phyloP scores from a whole-genome alignment of 1,140 invertebrate genomes.

The Leptinotarsa texana region DNA sequence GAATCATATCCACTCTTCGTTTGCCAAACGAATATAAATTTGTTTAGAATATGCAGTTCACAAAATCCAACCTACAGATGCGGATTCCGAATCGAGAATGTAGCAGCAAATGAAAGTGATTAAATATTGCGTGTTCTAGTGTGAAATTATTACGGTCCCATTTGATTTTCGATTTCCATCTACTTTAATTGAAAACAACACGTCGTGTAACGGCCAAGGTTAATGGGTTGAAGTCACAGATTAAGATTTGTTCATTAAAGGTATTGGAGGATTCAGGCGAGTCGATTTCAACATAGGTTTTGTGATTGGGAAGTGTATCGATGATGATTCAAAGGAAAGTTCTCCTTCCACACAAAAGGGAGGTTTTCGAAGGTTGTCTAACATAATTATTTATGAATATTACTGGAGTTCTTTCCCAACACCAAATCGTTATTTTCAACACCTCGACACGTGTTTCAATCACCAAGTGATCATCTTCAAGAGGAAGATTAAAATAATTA shows the following conservation, averaged over 20 bases:
- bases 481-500: no score
- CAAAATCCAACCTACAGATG: slow-evolving; percentile 20
- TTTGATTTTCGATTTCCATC: slow-evolving; percentile 40
- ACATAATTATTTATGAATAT: no score
- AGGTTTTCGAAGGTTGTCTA: no score
- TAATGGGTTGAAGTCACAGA: slow-evolving; percentile 38
- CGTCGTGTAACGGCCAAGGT: slow-evolving; percentile 41
- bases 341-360: no score
- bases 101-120: slow-evolving; percentile 40
- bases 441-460: no score
- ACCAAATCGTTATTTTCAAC: no score
- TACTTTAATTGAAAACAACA: slow-evolving; percentile 47
- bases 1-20: no score
- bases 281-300: not conserved
- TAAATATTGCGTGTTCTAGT: slow-evolving; percentile 37
- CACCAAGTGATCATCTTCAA: no score
- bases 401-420: no score
- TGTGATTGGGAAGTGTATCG: no score
- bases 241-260: slow-evolving; percentile 17
- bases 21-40: no score
- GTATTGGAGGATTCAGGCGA: not conserved
- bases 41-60: not conserved
- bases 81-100: not conserved
- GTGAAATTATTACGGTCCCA: slow-evolving; percentile 16
- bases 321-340: no score